Evolutionary conservation across 1,140 invertebrate species (phyloP).

Genomic region (Hyphantria cunea): DNA sequence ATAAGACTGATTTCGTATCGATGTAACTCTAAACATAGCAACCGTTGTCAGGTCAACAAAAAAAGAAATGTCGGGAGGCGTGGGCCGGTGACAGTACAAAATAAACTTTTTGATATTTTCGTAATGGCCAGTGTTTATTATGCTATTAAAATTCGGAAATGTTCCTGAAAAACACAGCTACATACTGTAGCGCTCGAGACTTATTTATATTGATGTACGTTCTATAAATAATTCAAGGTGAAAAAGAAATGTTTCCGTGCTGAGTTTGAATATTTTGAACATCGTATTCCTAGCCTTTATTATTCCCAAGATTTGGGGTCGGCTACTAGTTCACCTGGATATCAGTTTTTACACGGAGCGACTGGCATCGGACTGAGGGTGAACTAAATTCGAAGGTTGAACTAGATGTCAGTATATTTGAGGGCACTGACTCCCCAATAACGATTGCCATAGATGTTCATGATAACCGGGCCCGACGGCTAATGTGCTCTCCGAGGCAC

Average conservation of each 20-base stretch:
- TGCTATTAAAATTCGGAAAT: background rate
- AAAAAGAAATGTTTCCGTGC: conserved; percentile 19
- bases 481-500: no score
- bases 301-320: no score
- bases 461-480: no score
- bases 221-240: conserved; percentile 20
- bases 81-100: background rate
- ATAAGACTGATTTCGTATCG: conserved; percentile 39
- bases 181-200: background rate
- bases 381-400: no score
- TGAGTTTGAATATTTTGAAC: background rate
- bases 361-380: no score
- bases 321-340: no score
- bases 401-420: no score
- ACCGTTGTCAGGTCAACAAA: conserved; percentile 53
- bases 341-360: background rate
- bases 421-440: no score
- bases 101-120: conserved; percentile 7
- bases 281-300: no score
- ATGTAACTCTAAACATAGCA: conserved; percentile 53
- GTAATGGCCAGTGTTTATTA: conserved; percentile 8
- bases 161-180: background rate
- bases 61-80: conserved; percentile 2
- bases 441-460: no score
- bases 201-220: conserved; percentile 9